These are phyloP conservation scores for Noctua janthina DNA, from an alignment of 2,888 invertebrate species.

Conservation along the genomic window DNA sequence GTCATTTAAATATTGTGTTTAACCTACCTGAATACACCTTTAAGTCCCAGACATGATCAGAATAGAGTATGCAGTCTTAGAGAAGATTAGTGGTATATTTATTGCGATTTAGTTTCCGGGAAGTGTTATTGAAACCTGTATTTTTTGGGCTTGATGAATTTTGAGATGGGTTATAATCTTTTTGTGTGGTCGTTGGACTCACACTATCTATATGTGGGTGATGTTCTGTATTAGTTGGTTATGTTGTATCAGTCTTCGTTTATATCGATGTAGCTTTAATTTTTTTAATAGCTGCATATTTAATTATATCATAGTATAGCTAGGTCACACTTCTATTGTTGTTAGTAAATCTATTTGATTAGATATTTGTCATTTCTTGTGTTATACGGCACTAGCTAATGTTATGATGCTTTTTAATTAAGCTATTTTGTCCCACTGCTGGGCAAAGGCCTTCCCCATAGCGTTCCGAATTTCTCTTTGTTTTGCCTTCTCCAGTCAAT, in stretches of 20 bases:
- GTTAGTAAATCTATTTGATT: too few relatives aligned
- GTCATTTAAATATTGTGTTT: conserved; percentile 88
- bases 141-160: conserved; percentile 25
- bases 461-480: neutral
- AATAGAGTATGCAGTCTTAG: conserved; percentile 73
- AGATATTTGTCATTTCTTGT: too few relatives aligned
- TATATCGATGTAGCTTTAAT: too few relatives aligned
- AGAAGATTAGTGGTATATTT: conserved; percentile 62
- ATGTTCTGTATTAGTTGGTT: neutral
- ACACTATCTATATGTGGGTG: neutral
- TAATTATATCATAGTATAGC: too few relatives aligned
- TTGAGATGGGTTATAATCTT: neutral
- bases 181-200: conserved; percentile 30
- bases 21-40: conserved; percentile 83
- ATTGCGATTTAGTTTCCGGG: conserved; percentile 66
- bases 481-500: neutral
- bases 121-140: conserved; percentile 53
- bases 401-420: too few relatives aligned
- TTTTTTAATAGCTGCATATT: too few relatives aligned
- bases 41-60: conserved; percentile 71
- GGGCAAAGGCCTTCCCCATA: too few relatives aligned
- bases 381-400: too few relatives aligned
- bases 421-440: too few relatives aligned
- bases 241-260: too few relatives aligned
- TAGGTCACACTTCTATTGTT: too few relatives aligned